Conservation (phyloP, 1,140 invertebrate species). For the Bombus impatiens region DNA sequence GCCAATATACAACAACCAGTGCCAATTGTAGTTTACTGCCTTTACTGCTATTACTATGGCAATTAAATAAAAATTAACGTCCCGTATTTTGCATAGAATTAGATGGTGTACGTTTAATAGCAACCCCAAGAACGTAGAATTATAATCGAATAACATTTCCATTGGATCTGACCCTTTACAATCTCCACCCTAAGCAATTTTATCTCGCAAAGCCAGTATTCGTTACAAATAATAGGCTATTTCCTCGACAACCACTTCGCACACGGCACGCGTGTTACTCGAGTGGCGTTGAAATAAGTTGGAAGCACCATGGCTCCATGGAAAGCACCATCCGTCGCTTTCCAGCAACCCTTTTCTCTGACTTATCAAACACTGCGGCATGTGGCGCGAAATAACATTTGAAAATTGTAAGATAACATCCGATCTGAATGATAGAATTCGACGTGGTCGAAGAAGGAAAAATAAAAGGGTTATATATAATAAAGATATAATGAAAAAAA, state of each 20-base stretch:
- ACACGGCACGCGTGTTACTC: conserved; percentile 41
- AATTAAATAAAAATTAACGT: background rate
- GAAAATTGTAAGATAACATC: background rate
- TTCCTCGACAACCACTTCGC: conserved; percentile 57
- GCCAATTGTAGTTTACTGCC: too few species aligned
- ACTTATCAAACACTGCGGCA: background rate
- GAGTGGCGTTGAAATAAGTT: conserved; percentile 45
- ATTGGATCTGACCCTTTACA: conserved; percentile 25
- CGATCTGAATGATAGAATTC: background rate
- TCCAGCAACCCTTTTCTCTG: conserved; percentile 9
- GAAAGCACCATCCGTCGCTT: background rate
- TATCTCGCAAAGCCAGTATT: conserved; percentile 53
- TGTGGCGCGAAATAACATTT: background rate
- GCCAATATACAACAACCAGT: too few species aligned
- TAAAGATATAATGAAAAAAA: too few species aligned
- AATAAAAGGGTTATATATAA: background rate
- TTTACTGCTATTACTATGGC: too few species aligned
- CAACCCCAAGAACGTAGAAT: background rate
- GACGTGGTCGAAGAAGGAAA: background rate
- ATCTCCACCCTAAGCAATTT: conserved; percentile 36
- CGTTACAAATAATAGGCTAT: conserved; percentile 66
- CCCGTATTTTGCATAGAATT: background rate
- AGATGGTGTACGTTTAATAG: background rate
- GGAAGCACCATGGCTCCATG: conserved; percentile 8
- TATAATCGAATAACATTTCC: conserved; percentile 42